Percentiles rank a stretch among this genome's conserved stretches.
Evolutionary conservation across 1,140 invertebrate species (phyloP).

Genomic region (Metaphire vulgaris): DNA sequence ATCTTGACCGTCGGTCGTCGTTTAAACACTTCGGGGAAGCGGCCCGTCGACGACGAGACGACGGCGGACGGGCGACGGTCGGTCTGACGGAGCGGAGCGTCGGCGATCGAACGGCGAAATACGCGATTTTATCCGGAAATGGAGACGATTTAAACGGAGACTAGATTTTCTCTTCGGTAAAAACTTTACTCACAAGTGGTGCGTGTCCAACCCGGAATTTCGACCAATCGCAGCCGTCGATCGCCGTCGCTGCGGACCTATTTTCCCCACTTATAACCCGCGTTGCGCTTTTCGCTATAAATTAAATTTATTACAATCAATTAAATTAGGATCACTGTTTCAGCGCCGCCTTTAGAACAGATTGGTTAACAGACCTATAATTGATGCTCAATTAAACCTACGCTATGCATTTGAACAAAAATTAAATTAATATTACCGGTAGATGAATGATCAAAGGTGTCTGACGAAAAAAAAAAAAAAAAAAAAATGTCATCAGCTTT

Average conservation of each 20-base stretch:
- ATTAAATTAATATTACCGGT: no score
- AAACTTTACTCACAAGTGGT: background rate
- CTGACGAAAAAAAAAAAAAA: no score
- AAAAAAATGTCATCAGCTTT: no score
- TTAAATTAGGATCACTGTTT: no score
- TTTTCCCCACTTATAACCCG: no score
- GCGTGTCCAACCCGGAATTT: background rate
- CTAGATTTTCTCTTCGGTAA: background rate
- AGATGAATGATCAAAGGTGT: no score
- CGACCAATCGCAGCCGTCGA: background rate
- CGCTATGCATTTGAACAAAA: no score
- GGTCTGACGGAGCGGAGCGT: background rate
- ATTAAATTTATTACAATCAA: no score
- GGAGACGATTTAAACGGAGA: background rate
- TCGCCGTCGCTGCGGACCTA: background rate
- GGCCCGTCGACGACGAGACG: background rate
- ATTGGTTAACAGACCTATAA: no score
- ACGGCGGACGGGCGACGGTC: background rate
- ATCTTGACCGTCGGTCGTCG: background rate
- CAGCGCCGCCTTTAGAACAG: no score
- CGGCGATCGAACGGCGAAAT: background rate
- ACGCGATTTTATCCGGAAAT: background rate
- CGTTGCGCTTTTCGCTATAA: no score
- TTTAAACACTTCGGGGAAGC: background rate
- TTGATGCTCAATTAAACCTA: no score